A percentile compares a stretch with the other conserved stretches of the same genome.
Evolutionary conservation across 2,797 vertebrate genomes (phyloP).

Genomic region (Anguilla obscura): DNA sequence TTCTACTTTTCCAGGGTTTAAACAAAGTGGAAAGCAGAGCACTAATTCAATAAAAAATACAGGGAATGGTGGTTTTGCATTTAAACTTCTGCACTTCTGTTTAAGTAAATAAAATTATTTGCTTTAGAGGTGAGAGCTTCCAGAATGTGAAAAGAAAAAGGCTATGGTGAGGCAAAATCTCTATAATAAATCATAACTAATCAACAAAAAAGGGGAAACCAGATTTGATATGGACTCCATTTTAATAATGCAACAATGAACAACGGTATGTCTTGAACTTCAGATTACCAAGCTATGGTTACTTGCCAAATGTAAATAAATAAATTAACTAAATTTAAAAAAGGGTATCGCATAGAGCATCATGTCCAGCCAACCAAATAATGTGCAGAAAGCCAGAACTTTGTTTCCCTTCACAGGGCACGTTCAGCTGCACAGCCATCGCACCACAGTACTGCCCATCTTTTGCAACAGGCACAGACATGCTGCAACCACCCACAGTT

Average conservation of each 20-base stretch:
- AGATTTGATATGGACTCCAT: not conserved
- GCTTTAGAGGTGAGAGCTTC: not conserved
- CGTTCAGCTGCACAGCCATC: not conserved
- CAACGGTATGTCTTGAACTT: not conserved
- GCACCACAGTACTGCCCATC: not conserved
- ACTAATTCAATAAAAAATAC: constrained; percentile 15
- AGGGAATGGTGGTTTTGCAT: not conserved
- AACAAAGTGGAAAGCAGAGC: not conserved
- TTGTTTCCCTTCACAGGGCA: not conserved
- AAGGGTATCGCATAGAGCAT: not conserved
- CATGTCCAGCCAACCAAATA: not conserved
- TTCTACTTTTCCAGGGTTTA: not conserved
- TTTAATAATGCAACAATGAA: not conserved
- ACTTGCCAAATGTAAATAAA: not conserved
- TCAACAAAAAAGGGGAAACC: not conserved
- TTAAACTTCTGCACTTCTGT: not conserved
- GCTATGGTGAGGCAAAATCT: not conserved
- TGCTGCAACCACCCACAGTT: not conserved
- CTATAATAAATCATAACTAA: not conserved
- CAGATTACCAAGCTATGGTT: not conserved
- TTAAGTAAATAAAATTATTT: not conserved
- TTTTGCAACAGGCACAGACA: not conserved
- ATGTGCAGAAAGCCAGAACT: not conserved
- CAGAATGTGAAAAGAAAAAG: not conserved
- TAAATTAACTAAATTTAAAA: not conserved